A percentile compares a stretch with the other conserved stretches of the same genome.
These are phyloP conservation scores for cat (Felis catus) DNA, from an alignment of 2,113 vertebrate species.

Conservation along the genomic window DNA sequence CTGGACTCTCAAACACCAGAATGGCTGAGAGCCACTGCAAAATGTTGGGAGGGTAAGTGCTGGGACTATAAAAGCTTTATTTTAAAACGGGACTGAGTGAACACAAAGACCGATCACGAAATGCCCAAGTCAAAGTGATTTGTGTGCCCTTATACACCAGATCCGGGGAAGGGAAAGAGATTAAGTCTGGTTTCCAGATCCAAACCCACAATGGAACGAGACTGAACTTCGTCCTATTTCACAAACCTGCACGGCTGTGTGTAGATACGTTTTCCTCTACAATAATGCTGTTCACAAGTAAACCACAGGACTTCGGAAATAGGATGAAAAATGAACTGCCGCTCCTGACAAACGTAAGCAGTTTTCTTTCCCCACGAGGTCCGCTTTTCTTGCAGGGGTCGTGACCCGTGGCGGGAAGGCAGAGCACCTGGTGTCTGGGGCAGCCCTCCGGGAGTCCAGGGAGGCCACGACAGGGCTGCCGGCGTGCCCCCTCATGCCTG, in stretches of 20 bases:
- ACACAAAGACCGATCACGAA: neutral
- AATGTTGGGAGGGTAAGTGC: neutral
- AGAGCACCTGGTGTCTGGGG: rapidly evolving
- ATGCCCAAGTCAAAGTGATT: neutral
- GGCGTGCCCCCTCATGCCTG: rapidly evolving
- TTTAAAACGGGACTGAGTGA: neutral
- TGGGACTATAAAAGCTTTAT: neutral
- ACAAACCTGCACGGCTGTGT: neutral
- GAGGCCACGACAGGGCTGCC: neutral
- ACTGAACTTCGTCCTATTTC: neutral
- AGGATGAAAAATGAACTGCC: neutral
- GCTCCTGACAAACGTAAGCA: neutral
- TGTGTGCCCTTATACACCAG: neutral
- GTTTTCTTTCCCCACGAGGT: rapidly evolving
- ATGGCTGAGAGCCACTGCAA: neutral
- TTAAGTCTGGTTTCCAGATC: neutral
- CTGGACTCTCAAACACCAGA: neutral
- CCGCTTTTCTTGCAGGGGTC: neutral
- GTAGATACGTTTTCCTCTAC: neutral
- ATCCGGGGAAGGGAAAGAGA: neutral
- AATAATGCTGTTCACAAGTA: neutral
- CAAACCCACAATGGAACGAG: neutral
- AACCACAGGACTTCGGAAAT: neutral
- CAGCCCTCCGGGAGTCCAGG: neutral
- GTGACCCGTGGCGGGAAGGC: neutral